Base-by-base conservation (phyloP, 2,113 vertebrate genomes). In the Epinephelus moara region DNA sequence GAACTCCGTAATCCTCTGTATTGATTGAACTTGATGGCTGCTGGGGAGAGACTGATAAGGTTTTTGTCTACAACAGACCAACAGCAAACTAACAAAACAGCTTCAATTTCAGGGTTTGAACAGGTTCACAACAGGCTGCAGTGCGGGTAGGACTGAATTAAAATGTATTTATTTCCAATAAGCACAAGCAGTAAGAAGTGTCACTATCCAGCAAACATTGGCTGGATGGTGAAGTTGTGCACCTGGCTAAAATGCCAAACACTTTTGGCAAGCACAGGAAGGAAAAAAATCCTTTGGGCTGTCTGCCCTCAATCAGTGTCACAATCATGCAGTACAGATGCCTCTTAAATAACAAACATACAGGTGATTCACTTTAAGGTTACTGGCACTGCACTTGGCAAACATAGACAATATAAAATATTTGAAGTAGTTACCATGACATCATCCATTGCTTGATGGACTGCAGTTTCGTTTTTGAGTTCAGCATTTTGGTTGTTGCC, bases 1-100 rank as follows among this genome's bases (percentile, higher is more conserved):
- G 17, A 30, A 52, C 52, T 66, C 50, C 3, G 8, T 71, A 59
- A 71, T 66, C n/a, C 15, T 42, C n/a, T 18, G 15, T 17, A 62
- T 57, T 60, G 68, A 78, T 61, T 66, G 19, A 6, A 6, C 30
- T 40, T 23, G 67, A 71, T 33, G 17, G 71, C n/a, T 60, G 30
- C 42, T 33, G 18, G n/a, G 21, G 15, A 60, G 27, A 66, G 66
- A 49, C 64, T 19, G 61, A 27, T 52, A 61, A 70, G 64, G 30
- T 42, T 60, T 60, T 62, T 45, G 57, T 18, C 56, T 8, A n/a
- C 14, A 23, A 37, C 60, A 25, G 33, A 57, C 23, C 30, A 67
- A 67, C 14, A 42, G 52, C 27, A 27, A 11, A 53, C 12, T 42
- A 49, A 62, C 12, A 61, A 15, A 33, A n/a, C 9, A 2, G 15